Evolutionary conservation across 2,113 vertebrate genomes (phyloP), one percentile per base, ranked within the genome.

Genomic region (Brevimyrus niger): DNA sequence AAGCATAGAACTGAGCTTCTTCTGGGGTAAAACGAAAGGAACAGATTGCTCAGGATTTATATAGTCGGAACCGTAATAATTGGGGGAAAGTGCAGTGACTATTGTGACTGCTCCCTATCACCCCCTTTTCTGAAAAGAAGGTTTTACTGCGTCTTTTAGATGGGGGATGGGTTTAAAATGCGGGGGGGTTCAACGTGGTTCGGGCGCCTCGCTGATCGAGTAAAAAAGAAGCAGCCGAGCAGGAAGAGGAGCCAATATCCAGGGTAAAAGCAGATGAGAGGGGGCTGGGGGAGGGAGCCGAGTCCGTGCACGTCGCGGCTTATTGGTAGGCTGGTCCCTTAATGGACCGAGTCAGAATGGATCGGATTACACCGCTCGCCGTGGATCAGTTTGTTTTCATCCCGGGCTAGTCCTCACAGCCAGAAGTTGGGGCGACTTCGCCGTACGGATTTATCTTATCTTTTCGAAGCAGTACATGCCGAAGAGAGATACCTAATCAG

Each of bases 331-430:
- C 86, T 90, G 91, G 93, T 92, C 94, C 90, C 92, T 93, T 91
- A 95, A 93, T 89, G 96, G 96, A 96, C 94, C 94, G 96, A 95
- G 95, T 94, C 93, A 94, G 95, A 94, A 95, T 95, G 96, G 96
- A 94, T 97, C 96, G 95, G 94, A 95, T 97, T 97, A 96, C 97
- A 96, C 94, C 96, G 94, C 95, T 96, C 93, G 96, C 96, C 92
- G 93, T 91, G 94, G 94, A 90, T 94, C 95, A 94, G 95, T 96
- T 96, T 96, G 96, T 96, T 96, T 96, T 96, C 94, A 95, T 96
- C 92, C 89, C 89, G 91, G 93, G 91, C 90, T 88, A 53, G 61
- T 69, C 44, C 6, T 90, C 91, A 90, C 93, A 84, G 89, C 90
- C 48, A 89, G 92, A 94, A 93, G 92, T 92, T 94, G 93, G 44